A percentile compares a stretch with the other conserved stretches of the same genome.
Conservation (phyloP, 2,888 invertebrate species). For the Oscheius sp. region DNA sequence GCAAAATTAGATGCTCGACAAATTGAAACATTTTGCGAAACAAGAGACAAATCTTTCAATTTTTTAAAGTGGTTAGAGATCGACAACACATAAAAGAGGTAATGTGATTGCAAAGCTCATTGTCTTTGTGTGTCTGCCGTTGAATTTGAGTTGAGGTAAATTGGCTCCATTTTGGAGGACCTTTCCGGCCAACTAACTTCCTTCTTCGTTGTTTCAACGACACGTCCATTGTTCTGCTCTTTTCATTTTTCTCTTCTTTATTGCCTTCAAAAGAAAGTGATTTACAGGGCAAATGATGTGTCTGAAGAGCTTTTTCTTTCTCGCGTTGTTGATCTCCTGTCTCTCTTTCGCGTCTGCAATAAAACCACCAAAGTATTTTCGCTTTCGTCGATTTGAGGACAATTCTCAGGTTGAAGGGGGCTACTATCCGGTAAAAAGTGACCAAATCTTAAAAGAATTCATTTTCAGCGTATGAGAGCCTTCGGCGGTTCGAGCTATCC, state of each 20-base stretch:
- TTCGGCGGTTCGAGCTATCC: neutral
- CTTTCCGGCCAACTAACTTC: neutral
- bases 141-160: neutral
- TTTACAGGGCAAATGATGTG: neutral
- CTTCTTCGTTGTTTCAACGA: neutral
- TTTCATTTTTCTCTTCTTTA: conserved; percentile 8
- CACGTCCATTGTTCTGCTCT: neutral
- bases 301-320: neutral
- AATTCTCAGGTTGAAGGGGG: neutral
- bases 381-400: conserved; percentile 17
- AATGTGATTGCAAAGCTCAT: too few relatives aligned
- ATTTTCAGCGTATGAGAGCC: neutral
- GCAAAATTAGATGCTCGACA: too few relatives aligned
- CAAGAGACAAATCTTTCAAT: too few relatives aligned
- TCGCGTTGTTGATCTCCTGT: neutral
- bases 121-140: too few relatives aligned
- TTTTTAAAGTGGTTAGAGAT: too few relatives aligned
- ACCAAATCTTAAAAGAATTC: neutral
- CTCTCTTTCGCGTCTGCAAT: neutral
- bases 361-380: conserved; percentile 13
- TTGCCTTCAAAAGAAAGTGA: neutral
- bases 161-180: neutral
- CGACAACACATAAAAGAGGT: too few relatives aligned
- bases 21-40: too few relatives aligned
- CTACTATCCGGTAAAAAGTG: neutral